Base-by-base conservation (phyloP, 2,888 invertebrate genomes). In the Drosophila tripunctata region DNA sequence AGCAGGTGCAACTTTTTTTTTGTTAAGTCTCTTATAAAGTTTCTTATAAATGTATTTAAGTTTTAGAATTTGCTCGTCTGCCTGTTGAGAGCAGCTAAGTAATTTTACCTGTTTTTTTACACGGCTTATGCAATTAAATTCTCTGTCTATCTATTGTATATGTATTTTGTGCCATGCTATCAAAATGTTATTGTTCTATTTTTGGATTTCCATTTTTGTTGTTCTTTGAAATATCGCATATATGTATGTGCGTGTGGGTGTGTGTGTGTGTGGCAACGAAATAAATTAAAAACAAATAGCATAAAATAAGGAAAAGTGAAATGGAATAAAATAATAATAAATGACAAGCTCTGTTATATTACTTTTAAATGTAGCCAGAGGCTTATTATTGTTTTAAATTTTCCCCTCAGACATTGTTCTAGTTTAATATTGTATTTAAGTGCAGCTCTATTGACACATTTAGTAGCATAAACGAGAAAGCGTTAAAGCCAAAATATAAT, bases 401-500 rank as follows among this genome's bases (percentile, higher is more conserved):
- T 27, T 22, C 8, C n/a, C 15, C 8, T 15, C 7, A 24, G 21
- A 36, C 58, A 27, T 60, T 51, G 24, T 62, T 56, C 38, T 44
- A 50, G 38, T 33, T 15, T 22, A 40, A 45, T 47, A 65, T 43
- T 10, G 33, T 40, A 43, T 33, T 60, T 67, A 51, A 64, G 55
- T 48, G 21, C 22, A 51, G 15, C 31, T 58, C 72, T 52, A 54
- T 62, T 71, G 75, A 57, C 71, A 74, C 61, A 74, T 74, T 73
- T 74, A 61, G 38, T 51, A 47, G 27, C 44, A 51, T 48, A 64
- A 64, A 58, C 63, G 55, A 51, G 69, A 43, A 52, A 40, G 48
- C 24, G 65, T 69, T 75, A 60, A 44, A 36, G 55, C 40, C 35
- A 52, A 50, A n/a, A 24, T n/a, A 27, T 3, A 10, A 3, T 3